A percentile compares a stretch with the other conserved stretches of the same genome.
phyloP scores from a whole-genome alignment of 2,797 vertebrate genomes.

The Hephaestus fuliginosus region DNA sequence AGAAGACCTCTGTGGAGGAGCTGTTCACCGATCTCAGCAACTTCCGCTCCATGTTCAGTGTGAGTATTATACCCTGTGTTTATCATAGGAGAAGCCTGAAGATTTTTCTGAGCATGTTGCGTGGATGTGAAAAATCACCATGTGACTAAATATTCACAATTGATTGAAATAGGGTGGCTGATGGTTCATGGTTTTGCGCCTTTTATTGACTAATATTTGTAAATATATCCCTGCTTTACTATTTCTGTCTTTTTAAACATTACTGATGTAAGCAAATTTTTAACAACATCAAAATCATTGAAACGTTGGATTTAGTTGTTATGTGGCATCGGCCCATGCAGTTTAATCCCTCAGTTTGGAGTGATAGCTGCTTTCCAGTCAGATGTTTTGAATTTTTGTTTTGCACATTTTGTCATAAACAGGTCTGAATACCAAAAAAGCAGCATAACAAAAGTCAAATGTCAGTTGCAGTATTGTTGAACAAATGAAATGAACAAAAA shows the following conservation, averaged over 20 bases:
- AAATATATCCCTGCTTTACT: background rate
- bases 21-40: conserved; percentile 95
- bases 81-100: background rate
- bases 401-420: background rate
- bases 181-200: too few relatives aligned
- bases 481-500: background rate
- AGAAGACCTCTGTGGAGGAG: conserved; percentile 96
- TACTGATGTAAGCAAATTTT: background rate
- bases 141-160: background rate
- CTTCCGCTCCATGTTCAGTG: conserved; percentile 93
- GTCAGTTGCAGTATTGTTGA: background rate
- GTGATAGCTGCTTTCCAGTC: background rate
- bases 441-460: background rate
- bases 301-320: background rate
- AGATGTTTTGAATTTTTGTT: background rate
- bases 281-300: background rate
- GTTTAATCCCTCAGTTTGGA: background rate
- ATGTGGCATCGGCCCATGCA: background rate
- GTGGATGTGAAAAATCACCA: background rate
- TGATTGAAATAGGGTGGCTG: background rate
- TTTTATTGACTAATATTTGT: background rate
- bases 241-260: background rate
- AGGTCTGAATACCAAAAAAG: background rate
- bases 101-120: background rate
- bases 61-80: conserved; percentile 74